Percentiles rank a stretch among this genome's conserved stretches.
phyloP scores from a whole-genome alignment of 2,888 invertebrate species.

The Mesorhabditis belari region DNA sequence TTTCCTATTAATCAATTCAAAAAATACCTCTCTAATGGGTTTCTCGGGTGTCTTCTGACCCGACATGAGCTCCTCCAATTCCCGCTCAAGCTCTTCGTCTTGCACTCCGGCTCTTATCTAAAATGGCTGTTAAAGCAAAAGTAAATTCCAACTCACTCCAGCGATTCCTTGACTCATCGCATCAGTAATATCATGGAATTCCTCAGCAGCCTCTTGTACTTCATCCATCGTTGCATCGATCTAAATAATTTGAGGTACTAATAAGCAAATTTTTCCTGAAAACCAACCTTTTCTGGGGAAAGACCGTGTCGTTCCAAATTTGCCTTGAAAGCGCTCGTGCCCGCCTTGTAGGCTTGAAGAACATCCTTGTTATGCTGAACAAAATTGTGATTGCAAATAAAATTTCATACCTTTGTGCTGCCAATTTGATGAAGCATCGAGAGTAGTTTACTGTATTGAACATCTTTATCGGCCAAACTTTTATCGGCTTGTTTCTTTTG shows the following conservation, averaged over 20 bases:
- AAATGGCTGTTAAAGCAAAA: neutral
- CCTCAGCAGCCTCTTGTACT: slow-evolving; percentile 39
- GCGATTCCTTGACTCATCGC: slow-evolving; percentile 22
- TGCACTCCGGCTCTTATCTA: neutral
- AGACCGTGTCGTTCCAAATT: slow-evolving; percentile 43
- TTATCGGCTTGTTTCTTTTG: slow-evolving; percentile 42
- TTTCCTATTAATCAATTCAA: too few relatives aligned
- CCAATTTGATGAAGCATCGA: slow-evolving; percentile 45
- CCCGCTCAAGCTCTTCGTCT: slow-evolving; percentile 21
- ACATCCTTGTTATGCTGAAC: slow-evolving; percentile 43
- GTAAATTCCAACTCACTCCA: neutral
- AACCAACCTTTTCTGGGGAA: slow-evolving; percentile 36
- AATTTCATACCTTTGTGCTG: slow-evolving; percentile 23
- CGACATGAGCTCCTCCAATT: slow-evolving; percentile 17
- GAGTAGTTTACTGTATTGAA: slow-evolving; percentile 38
- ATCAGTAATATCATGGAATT: slow-evolving; percentile 45
- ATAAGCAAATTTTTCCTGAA: neutral
- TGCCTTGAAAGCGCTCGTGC: slow-evolving; percentile 44
- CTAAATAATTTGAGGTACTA: slow-evolving; percentile 8
- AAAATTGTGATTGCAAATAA: neutral
- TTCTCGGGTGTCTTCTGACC: slow-evolving; percentile 13
- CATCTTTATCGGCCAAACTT: slow-evolving; percentile 44
- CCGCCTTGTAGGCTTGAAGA: slow-evolving; percentile 39
- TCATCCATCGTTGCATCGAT: slow-evolving; percentile 49
- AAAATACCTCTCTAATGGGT: too few relatives aligned